Conservation (phyloP, 2,888 invertebrate species). For the Gymnosoma rotundatum region DNA sequence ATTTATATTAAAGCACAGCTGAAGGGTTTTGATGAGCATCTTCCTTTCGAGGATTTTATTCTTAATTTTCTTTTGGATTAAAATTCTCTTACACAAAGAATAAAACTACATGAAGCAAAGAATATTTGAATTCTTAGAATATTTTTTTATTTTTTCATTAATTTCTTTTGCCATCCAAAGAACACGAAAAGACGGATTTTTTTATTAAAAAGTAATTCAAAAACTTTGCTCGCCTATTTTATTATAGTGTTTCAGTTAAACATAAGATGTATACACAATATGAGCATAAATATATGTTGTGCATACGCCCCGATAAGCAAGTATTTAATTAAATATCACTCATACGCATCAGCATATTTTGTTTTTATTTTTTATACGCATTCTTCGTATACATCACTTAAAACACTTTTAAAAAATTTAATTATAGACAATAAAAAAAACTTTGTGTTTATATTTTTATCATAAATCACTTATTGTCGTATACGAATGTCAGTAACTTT, state of each 20-base stretch:
- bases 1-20: no score
- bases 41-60: neutral
- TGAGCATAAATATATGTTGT: neutral
- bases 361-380: neutral
- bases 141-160: neutral
- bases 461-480: neutral
- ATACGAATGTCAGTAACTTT: neutral
- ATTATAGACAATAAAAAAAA: no score
- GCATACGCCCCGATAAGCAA: slow-evolving; percentile 24
- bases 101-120: neutral
- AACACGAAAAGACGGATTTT: neutral
- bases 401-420: no score
- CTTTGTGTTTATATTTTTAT: no score
- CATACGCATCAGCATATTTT: neutral
- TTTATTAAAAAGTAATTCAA: neutral
- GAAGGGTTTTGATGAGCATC: no score
- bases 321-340: slow-evolving; percentile 36
- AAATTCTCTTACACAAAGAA: neutral
- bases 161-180: slow-evolving; percentile 5
- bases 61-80: neutral
- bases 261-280: slow-evolving; percentile 9
- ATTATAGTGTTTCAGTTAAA: neutral
- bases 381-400: no score
- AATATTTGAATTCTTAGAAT: slow-evolving; percentile 1
- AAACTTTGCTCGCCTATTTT: neutral